These are phyloP conservation scores for Noctilio leporinus DNA, from an alignment of 2,113 vertebrate genomes.

Conservation along the genomic window DNA sequence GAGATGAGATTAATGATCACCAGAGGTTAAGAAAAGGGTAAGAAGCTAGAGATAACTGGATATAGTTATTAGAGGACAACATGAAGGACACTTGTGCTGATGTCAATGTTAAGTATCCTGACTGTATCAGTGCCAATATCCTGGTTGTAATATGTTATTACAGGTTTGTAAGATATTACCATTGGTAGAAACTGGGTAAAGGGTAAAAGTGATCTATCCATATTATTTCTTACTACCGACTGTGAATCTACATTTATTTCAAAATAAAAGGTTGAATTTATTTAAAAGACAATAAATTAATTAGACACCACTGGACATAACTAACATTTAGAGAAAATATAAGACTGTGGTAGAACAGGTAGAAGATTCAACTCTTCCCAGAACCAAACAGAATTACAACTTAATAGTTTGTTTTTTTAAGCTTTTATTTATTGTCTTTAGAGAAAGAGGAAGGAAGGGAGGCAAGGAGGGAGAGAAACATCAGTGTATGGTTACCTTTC, in stretches of 20 bases:
- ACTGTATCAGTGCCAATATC: not conserved
- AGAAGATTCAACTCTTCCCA: not conserved
- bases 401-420: too few relatives aligned
- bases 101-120: not conserved
- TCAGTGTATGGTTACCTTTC: too few relatives aligned
- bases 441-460: too few relatives aligned
- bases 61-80: not conserved
- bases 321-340: not conserved
- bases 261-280: not conserved
- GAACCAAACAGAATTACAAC: too few relatives aligned
- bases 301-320: not conserved
- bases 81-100: not conserved
- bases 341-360: not conserved
- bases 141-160: not conserved
- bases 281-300: not conserved
- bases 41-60: not conserved
- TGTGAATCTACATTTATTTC: not conserved
- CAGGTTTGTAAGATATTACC: not conserved
- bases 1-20: not conserved
- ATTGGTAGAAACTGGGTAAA: not conserved
- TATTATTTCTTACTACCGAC: not conserved
- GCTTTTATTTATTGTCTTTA: too few relatives aligned
- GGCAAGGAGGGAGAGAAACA: too few relatives aligned
- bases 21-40: not conserved
- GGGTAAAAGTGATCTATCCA: not conserved